Conservation (phyloP, 1,140 invertebrate species). For the Drosophila kepulauana region DNA sequence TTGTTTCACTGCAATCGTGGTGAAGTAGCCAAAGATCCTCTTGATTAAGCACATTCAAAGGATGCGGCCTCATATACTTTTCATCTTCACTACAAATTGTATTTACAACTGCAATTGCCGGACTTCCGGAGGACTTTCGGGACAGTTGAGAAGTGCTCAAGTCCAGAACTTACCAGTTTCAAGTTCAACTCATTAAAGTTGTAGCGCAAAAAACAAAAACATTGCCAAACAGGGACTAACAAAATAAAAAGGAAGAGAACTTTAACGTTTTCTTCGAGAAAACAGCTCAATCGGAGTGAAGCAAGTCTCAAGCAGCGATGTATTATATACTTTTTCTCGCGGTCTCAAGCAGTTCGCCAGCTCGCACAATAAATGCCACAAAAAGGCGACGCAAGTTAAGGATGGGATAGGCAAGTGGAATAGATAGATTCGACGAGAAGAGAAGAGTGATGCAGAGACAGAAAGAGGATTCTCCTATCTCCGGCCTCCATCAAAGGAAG, state of each 20-base stretch:
- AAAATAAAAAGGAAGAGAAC: slow-evolving; percentile 27
- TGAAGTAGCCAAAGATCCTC: slow-evolving; percentile 13
- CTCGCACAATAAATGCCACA: slow-evolving; percentile 69
- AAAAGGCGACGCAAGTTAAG: slow-evolving; percentile 30
- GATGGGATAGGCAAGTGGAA: background rate
- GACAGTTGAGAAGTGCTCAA: slow-evolving; percentile 42
- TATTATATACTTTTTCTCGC: slow-evolving; percentile 50
- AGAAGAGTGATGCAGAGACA: background rate
- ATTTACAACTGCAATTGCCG: slow-evolving; percentile 52
- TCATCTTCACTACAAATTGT: slow-evolving; percentile 48
- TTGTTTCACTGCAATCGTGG: background rate
- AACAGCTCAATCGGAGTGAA: slow-evolving; percentile 56
- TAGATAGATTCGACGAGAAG: background rate
- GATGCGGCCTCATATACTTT: slow-evolving; percentile 6
- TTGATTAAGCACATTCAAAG: slow-evolving; percentile 33
- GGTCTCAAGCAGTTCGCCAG: slow-evolving; percentile 36
- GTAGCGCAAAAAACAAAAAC: slow-evolving; percentile 29
- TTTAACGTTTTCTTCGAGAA: slow-evolving; percentile 40
- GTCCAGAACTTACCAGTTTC: slow-evolving; percentile 41
- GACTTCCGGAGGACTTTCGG: slow-evolving; percentile 20
- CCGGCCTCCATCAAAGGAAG: slow-evolving; percentile 60
- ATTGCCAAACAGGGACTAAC: slow-evolving; percentile 23
- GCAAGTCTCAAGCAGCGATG: slow-evolving; percentile 61
- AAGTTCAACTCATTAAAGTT: slow-evolving; percentile 72
- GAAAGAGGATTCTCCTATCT: slow-evolving; percentile 35